Percentiles rank a stretch among this genome's conserved stretches.
Evolutionary conservation across 2,888 invertebrate genomes (phyloP).

Genomic region (Crepidodera aurea): DNA sequence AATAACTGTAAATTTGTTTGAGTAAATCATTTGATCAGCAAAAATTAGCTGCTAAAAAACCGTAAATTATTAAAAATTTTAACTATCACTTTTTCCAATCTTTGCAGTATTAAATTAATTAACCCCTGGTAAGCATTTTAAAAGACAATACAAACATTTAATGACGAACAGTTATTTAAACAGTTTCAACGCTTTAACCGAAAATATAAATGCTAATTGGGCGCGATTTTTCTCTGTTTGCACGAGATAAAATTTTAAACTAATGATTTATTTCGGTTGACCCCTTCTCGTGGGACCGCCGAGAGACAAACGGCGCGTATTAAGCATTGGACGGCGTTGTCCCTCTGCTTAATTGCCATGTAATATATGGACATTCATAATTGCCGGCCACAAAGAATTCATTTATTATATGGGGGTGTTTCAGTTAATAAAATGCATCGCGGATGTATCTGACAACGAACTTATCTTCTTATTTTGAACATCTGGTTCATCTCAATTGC

Average conservation of each 20-base stretch:
- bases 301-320: constrained; percentile 47
- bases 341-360: constrained; percentile 58
- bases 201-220: constrained; percentile 51
- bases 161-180: constrained; percentile 35
- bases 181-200: constrained; percentile 42
- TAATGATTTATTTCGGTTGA: constrained; percentile 51
- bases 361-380: constrained; percentile 59
- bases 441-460: constrained; percentile 45
- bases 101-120: not conserved
- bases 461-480: constrained; percentile 36
- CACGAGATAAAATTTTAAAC: constrained; percentile 52
- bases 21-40: too few species aligned
- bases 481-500: constrained; percentile 24
- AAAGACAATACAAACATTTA: not conserved
- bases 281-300: constrained; percentile 39
- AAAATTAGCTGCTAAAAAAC: too few species aligned
- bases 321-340: constrained; percentile 47
- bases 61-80: too few species aligned
- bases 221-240: constrained; percentile 51
- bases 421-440: constrained; percentile 50
- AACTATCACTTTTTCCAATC: too few species aligned
- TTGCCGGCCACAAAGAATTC: constrained; percentile 58
- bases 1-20: too few species aligned
- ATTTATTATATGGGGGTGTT: constrained; percentile 52
- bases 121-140: not conserved